These are phyloP conservation scores for Trachelus iudaicus DNA, from an alignment of 2,888 invertebrate species.

Conservation along the genomic window DNA sequence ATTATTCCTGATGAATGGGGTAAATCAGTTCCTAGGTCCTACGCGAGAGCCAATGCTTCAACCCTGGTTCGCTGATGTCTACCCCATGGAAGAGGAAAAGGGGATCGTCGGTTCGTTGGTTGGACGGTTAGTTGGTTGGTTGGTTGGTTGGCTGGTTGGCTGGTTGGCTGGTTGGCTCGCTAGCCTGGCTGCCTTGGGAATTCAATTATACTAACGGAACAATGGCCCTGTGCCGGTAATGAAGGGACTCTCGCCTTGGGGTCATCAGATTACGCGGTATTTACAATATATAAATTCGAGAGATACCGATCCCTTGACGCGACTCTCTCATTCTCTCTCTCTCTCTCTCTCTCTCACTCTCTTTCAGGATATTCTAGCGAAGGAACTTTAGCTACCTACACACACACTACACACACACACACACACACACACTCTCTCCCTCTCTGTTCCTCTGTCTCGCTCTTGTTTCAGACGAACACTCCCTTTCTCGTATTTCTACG, in stretches of 20 bases:
- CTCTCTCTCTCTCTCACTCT: no score
- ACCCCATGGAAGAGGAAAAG: slow-evolving; percentile 8
- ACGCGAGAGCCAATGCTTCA: slow-evolving; percentile 38
- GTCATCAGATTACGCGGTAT: slow-evolving; percentile 56
- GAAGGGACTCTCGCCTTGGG: slow-evolving; percentile 48
- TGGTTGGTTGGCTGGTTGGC: background rate
- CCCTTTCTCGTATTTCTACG: background rate
- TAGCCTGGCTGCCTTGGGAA: slow-evolving; percentile 48
- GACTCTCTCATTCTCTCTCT: slow-evolving; percentile 7
- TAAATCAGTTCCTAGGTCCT: slow-evolving; percentile 50
- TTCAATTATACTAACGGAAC: slow-evolving; percentile 60
- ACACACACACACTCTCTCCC: no score
- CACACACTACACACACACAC: no score
- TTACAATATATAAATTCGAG: slow-evolving; percentile 44
- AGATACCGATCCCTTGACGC: slow-evolving; percentile 11
- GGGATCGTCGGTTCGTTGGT: slow-evolving; percentile 3
- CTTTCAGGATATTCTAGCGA: no score
- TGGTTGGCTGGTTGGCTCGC: no score
- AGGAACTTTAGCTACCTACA: no score
- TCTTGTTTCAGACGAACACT: background rate
- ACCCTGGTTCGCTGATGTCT: slow-evolving; percentile 36
- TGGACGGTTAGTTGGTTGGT: background rate
- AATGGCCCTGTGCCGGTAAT: slow-evolving; percentile 55
- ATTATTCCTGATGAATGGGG: slow-evolving; percentile 43
- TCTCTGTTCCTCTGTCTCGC: background rate